Base-by-base conservation (phyloP, 2,797 vertebrate species). In the Sebastes steindachneri region DNA sequence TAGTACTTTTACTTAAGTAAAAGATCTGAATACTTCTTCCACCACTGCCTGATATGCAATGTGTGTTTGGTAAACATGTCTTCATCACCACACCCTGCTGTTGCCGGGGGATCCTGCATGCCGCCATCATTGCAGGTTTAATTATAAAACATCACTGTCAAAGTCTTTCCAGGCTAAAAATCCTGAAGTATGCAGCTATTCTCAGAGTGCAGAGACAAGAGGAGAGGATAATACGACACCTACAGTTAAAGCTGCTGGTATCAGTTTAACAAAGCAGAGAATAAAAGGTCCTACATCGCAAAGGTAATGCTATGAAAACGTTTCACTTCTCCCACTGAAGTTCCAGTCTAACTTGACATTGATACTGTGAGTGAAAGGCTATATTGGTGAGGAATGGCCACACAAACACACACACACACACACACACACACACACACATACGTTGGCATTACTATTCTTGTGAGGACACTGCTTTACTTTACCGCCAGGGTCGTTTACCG, bases 101-200 rank as follows among this genome's bases (percentile, higher is more conserved):
- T 87, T 90, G 77, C 79, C 29, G 14, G 57, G 85, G 80, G 81
- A 84, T 75, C 33, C 12, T 70, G 72, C 73, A 19, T 66, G 68
- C 77, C 33, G 35, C 41, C 41, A 53, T 63, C n/a, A 12, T 17
- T 77, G 77, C 75, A 78, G 78, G 86, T 92, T 93, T 92, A 94
- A 95, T 93, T 94, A 88, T 93, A 94, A 93, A 90, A 55, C 87
- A 57, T 85, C 79, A 60, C 69, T 71, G 75, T 87, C 48, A 69
- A 76, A 85, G 77, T 73, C 68, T 79, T 81, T 71, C 64, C 37
- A 31, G 79, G 55, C 70, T 63, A 77, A 80, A 73, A 70, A 80
- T 83, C 69, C 71, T 73, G 41, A 88, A 86, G 73, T 82, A 83
- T 78, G 86, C 7, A 59, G 59, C 86, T 93, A 94, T 94, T 94